phyloP scores from a whole-genome alignment of 2,888 invertebrate genomes.

The Yponomeuta evonymella region DNA sequence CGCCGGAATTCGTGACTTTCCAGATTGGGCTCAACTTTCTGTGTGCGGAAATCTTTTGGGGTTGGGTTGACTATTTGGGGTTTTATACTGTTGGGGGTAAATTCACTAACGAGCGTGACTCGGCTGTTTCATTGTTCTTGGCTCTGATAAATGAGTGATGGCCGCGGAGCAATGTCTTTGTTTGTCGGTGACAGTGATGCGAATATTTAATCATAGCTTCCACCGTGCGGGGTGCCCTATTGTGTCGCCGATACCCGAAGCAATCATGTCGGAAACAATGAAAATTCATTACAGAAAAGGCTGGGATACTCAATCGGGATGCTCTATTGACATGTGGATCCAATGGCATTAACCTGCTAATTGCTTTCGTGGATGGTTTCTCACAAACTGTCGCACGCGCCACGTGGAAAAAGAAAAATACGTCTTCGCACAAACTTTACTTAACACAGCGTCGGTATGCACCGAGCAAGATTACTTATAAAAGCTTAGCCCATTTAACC shows the following conservation, averaged over 20 bases:
- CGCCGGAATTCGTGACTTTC: conserved; percentile 7
- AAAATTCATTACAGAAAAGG: conserved; percentile 28
- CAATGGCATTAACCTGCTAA: background rate
- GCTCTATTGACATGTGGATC: conserved; percentile 2
- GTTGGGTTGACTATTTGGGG: conserved; percentile 35
- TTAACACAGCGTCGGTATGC: too few relatives aligned
- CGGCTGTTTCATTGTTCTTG: conserved; percentile 63
- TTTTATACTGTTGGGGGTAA: conserved; percentile 42
- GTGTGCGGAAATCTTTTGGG: conserved; percentile 16
- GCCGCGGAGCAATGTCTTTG: conserved; percentile 66
- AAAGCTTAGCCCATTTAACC: too few relatives aligned
- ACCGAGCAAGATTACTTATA: too few relatives aligned
- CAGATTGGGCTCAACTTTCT: conserved; percentile 4
- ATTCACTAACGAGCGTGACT: conserved; percentile 68
- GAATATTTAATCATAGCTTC: conserved; percentile 64
- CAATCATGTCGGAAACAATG: conserved; percentile 40
- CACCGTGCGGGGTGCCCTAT: conserved; percentile 16
- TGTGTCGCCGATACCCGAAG: conserved; percentile 3
- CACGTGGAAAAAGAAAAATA: background rate
- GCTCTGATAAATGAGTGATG: conserved; percentile 69
- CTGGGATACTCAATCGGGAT: background rate
- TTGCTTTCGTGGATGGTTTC: background rate
- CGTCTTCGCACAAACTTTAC: too few relatives aligned
- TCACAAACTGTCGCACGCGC: background rate
- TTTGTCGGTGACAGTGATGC: conserved; percentile 61